Evolutionary conservation across 2,113 vertebrate species (phyloP).

Genomic region (Typhlomys cinereus): DNA sequence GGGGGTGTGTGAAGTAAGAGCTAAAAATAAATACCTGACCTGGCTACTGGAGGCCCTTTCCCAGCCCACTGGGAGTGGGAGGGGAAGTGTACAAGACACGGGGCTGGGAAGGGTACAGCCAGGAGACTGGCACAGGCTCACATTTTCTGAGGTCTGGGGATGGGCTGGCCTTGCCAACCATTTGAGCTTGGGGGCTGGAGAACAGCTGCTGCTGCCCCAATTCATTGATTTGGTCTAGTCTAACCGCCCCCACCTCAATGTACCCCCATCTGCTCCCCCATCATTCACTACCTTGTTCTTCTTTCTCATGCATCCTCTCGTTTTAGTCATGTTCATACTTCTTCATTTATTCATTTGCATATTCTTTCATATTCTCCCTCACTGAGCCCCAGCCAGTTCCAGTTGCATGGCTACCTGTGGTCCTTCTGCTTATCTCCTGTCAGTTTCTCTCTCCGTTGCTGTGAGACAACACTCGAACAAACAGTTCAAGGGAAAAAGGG

Average conservation of each 20-base stretch:
- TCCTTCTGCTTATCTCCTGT: background rate
- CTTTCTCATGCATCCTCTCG: background rate
- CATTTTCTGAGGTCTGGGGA: background rate
- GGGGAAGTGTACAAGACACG: background rate
- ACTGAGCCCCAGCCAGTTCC: background rate
- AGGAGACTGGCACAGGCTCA: background rate
- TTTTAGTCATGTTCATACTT: background rate
- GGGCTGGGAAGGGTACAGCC: background rate
- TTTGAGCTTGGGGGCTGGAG: background rate
- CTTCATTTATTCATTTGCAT: background rate
- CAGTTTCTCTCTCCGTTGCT: too few species aligned
- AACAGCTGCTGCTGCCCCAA: background rate
- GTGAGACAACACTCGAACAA: too few species aligned
- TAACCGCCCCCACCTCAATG: background rate
- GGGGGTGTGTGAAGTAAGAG: slow-evolving; percentile 35
- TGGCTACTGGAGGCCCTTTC: slow-evolving; percentile 30
- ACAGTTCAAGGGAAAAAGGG: too few species aligned
- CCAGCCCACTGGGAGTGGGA: background rate
- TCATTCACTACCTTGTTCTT: background rate
- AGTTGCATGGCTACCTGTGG: background rate
- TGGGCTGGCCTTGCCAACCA: background rate
- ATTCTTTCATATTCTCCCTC: background rate
- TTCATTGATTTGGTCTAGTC: background rate
- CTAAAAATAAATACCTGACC: slow-evolving; percentile 66
- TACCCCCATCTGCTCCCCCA: rapidly evolving